Base-by-base conservation (phyloP, 64 coral and sea anemone genomes). In the Montipora cactus region DNA sequence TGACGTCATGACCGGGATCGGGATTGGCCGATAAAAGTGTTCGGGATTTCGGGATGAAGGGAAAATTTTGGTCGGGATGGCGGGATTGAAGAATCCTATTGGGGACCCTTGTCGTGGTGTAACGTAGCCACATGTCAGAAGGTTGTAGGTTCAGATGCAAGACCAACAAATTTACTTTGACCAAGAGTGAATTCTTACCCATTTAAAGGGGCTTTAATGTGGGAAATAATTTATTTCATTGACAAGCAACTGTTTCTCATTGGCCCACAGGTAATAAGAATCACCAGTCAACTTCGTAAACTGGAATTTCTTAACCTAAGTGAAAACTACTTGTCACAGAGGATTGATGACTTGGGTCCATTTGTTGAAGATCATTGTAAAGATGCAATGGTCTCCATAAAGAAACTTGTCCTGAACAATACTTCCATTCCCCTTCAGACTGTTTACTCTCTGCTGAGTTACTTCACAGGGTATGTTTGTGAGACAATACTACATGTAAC, bases 381-480 rank as follows among this genome's bases (percentile, higher is more conserved):
- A 47, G 76, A 87, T 11, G 81, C 92, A 47, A 47, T 85, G 59
- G 20, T 57, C 12, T 77, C 91, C 6, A 16, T 98, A 2, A 91
- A 55, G 62, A 93, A 93, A 84, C 85, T 98, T 25, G 87, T 90
- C 8, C 80, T 98, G 25, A 98, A 98, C 88, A 96, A 89, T 79
- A 98, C 97, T 47, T 87, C 89, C 45, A 64, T 96, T 51, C 86
- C 97, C 67, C 81, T 98, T 47, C 62, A 87, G 58, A 79, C 82
- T 47, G 91, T 92, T 9, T 94, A 88, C 53, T 64, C 87, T 44
- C 84, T 98, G 9, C 28, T 98, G 58, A 90, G 91, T 7, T 98
- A 78, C 62, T 88, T 96, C 44, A 76, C 82, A 22, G 84, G 77
- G 97, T 98, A 96, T 46, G 94, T 21, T 5, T 23, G 5, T 7